Base-by-base conservation (phyloP, 2,888 invertebrate genomes). In the Brachynemurus nebulosus region DNA sequence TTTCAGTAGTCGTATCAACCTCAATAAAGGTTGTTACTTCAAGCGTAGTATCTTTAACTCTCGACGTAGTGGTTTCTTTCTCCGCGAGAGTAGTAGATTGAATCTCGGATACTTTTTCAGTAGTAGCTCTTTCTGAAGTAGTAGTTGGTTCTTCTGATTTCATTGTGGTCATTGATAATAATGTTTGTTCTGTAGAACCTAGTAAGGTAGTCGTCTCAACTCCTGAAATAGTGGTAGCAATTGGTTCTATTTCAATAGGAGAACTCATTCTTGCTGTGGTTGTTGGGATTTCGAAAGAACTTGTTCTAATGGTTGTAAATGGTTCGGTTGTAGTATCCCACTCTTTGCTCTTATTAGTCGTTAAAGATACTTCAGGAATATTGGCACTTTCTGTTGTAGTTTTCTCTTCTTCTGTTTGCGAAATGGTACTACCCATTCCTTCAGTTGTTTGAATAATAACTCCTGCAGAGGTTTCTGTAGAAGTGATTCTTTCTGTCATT, bases 281-380 rank as follows among this genome's bases (percentile, higher is more conserved):
- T 7, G 14, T 37, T 4, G 37, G 14, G 4, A 12, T 12, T 18
- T 9, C 19, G 16, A 20, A 20, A 38, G 38, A 20, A 12, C 18
- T 20, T 38, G 17, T 20, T 20, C 19, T 18, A 17, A 38, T 38
- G 21, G 8, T 38, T 23, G 45, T 44, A 35, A 49, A 5, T 19
- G 36, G 27, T 40, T 44, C 42, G 16, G 44, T 18, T 9, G 44
- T 14, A 23, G 44, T 8, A n/a, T n/a, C n/a, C n/a, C n/a, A n/a
- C n/a, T n/a, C n/a, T n/a, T n/a, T n/a, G n/a, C n/a, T n/a, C n/a
- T n/a, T n/a, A n/a, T n/a, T n/a, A n/a, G n/a, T n/a, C n/a, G n/a
- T n/a, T n/a, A n/a, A n/a, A 53, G 27, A 37, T 18, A 35, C 42
- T 38, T 41, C 43, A 2, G 50, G 48, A 12, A 48, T 47, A 8